Evolutionary conservation across 2,888 invertebrate genomes (phyloP), one percentile per base, ranked within the genome.

Genomic region (Vanessa cardui): DNA sequence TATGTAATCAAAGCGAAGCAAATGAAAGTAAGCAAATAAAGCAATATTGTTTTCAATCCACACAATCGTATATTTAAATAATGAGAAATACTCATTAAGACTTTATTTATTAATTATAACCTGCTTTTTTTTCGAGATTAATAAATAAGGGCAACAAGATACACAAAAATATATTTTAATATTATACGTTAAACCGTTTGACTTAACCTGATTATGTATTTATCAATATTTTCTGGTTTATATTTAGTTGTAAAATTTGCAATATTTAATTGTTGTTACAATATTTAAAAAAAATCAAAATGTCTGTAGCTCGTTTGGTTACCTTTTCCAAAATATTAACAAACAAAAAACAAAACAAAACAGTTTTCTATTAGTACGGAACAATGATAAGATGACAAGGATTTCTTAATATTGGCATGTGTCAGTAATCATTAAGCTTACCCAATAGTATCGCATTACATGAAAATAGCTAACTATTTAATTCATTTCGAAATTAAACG

Each of bases 401-500:
- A 61, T 66, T 61, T 66, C 60, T 66, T 56, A 61, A 54, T 60
- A 52, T 52, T 59, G 52, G 52, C 52, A n/a, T 60, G 54, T 60
- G 60, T 66, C 66, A 56, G 20, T 69, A 52, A 65, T 62, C 49
- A 65, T 3, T 12, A 6, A 39, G 58, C 58, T 69, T 69, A 62
- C 69, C 39, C 45, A 65, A 62, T 50, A 58, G 31, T 54, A 47
- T 49, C 68, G 52, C 63, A 47, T 61, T 66, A 26, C 59, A 63
- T 56, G 62, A 62, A 59, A 70, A 58, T 60, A 20, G 44, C 46
- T 45, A 45, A 49, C 52, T 45, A 62, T 68, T 65, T 20, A 71
- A 64, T 69, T 26, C 59, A 46, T 76, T 74, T 70, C 76, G 73
- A 74, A 73, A 75, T 72, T 70, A 69, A 64, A 71, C 73, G 62